Evolutionary conservation across 2,113 vertebrate species (phyloP).

Genomic region (Cervus canadensis): DNA sequence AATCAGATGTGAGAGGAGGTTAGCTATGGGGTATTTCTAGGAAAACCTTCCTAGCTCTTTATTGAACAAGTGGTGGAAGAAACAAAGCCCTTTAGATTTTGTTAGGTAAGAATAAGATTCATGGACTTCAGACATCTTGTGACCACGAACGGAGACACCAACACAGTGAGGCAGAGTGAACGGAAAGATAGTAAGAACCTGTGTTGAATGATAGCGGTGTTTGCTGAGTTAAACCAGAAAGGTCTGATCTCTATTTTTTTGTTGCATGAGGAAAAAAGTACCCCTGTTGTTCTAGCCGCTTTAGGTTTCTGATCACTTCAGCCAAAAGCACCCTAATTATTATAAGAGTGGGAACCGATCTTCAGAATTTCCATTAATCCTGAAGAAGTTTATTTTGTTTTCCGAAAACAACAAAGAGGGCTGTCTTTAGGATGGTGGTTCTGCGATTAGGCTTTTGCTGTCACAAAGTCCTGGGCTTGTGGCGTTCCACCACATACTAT

Average conservation of each 20-base stretch:
- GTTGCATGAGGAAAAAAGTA: background rate
- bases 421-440: background rate
- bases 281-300: background rate
- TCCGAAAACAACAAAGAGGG: background rate
- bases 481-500: background rate
- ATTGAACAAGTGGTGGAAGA: background rate
- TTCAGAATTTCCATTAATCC: conserved; percentile 5
- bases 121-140: background rate
- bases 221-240: background rate
- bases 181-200: background rate
- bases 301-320: background rate
- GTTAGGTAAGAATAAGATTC: background rate
- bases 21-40: background rate
- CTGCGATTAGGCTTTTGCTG: background rate
- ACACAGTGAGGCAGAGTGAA: background rate
- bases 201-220: background rate
- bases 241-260: background rate
- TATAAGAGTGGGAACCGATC: background rate
- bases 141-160: background rate
- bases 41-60: background rate
- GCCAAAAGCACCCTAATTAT: conserved; percentile 9
- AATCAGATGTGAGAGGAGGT: background rate
- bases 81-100: background rate
- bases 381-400: conserved; percentile 27
- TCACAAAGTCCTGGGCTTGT: background rate